Evolutionary conservation across 2,797 vertebrate species (phyloP), one percentile per base, ranked within the genome.

Genomic region (Sebastes cheni): DNA sequence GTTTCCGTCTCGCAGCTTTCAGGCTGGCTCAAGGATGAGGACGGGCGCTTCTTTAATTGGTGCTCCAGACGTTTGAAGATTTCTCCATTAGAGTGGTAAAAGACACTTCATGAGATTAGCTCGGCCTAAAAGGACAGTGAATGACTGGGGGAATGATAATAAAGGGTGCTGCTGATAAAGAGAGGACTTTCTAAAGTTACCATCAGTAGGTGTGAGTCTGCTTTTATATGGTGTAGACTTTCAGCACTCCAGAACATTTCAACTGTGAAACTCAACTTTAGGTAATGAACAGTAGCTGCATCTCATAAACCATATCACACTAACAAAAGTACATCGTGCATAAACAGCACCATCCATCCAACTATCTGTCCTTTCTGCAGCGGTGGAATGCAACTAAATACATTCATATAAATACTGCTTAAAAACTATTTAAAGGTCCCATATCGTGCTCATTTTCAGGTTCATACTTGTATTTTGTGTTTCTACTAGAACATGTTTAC

Each of bases 41-140:
- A 67, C 12, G 23, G 30, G 3, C 10, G 2, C 6, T 80, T 68
- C 73, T 85, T 84, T 91, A 94, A 94, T 91, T 93, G 89, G 86
- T 89, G 82, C 86, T 83, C 79, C 68, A 87, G 81, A 92, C 91
- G 84, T 86, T 81, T 81, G 79, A 91, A 87, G 84, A 88, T 87
- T 88, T 90, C 82, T 84, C 81, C 77, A 91, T 92, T 91, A 84
- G 74, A 67, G 62, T 69, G 62, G 78, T 78, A 75, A 86, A 79
- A 75, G 78, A 83, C 75, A 68, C 70, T 83, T 89, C 68, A 84
- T 83, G 66, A 89, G 88, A 92, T 90, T 80, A 88, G 74, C 87
- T 80, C 12, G 10, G 68, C 76, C 73, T 68, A 36, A 78, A 81
- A 84, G 80, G 79, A 50, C 79, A 32, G 25, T 6, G 71, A 75